Evolutionary conservation across 2,888 invertebrate genomes (phyloP), one percentile per base, ranked within the genome.

Genomic region (Dicyrtomina minuta): DNA sequence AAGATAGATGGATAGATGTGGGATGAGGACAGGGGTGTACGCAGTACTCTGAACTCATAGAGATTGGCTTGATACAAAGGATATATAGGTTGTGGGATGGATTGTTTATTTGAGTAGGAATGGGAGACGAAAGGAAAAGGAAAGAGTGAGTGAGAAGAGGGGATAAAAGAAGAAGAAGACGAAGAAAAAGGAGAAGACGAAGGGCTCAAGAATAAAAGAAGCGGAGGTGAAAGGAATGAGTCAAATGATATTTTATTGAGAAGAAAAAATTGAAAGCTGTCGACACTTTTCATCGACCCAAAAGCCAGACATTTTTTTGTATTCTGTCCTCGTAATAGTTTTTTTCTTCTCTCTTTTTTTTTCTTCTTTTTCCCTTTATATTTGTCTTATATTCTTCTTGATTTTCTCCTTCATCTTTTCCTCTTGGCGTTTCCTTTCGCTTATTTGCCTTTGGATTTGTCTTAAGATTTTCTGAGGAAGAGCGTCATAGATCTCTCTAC

Each of bases 211-310:
- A n/a, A n/a, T n/a, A n/a, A n/a, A 62, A 44, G 66, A 55, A 24
- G 22, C 26, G 56, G 33, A 66, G 66, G 58, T 56, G 56, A 56
- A 56, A 66, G 56, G 66, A 53, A 26, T 10, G 62, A 62, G 66
- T 66, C 66, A 66, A 66, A 66, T 66, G 56, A 66, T 66, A 66
- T 66, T 56, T 66, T 66, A 66, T 58, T 66, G 66, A 66, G 66
- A 58, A 66, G 66, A 66, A 66, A 66, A 66, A 66, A 66, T 66
- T 66, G 66, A 66, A 66, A 66, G 66, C 66, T 66, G 66, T 66
- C 66, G 66, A 66, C 66, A 66, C 66, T 66, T 66, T 58, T 58
- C 66, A 66, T 66, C 66, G 66, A 66, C 56, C 66, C 65, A 44
- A 66, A 55, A 66, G 56, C 66, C 66, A 66, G 66, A 66, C 66